Evolutionary conservation across 2,888 invertebrate genomes (phyloP).

Genomic region (Drosophila kanekoi): DNA sequence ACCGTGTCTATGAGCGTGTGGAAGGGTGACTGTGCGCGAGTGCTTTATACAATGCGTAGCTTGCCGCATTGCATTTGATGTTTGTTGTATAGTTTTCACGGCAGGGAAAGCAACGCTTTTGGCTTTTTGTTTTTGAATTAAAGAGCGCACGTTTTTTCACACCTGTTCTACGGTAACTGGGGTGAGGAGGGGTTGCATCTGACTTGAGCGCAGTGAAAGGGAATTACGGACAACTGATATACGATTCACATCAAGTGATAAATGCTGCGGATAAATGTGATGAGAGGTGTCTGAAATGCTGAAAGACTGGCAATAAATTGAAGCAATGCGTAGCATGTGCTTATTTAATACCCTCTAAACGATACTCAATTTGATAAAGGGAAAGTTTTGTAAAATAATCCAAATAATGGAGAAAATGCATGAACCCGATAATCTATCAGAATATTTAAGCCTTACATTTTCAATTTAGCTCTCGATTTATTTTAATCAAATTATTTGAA

Average conservation of each 20-base stretch:
- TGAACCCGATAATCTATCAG: too few species aligned
- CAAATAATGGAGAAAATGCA: too few species aligned
- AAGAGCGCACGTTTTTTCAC: constrained; percentile 56
- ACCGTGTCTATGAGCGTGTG: constrained; percentile 26
- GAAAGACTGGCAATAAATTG: too few species aligned
- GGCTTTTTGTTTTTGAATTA: constrained; percentile 49
- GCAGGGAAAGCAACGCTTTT: not conserved
- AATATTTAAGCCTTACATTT: too few species aligned
- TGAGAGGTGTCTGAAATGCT: too few species aligned
- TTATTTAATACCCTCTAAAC: not conserved
- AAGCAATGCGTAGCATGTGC: not conserved
- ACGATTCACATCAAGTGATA: constrained; percentile 2
- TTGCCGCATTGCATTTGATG: constrained; percentile 15
- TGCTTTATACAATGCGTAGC: constrained; percentile 45
- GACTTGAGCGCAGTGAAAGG: constrained; percentile 7
- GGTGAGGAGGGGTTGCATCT: too few species aligned
- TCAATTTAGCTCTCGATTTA: too few species aligned
- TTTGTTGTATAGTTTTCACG: not conserved
- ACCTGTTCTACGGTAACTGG: constrained; percentile 42
- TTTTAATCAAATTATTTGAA: too few species aligned
- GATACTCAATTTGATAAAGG: too few species aligned
- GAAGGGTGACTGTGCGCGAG: constrained; percentile 3
- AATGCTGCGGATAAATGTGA: not conserved
- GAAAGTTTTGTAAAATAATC: too few species aligned
- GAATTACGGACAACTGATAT: constrained; percentile 40